phyloP scores from a whole-genome alignment of 2,113 vertebrate genomes.

The Ahaetulla prasina region DNA sequence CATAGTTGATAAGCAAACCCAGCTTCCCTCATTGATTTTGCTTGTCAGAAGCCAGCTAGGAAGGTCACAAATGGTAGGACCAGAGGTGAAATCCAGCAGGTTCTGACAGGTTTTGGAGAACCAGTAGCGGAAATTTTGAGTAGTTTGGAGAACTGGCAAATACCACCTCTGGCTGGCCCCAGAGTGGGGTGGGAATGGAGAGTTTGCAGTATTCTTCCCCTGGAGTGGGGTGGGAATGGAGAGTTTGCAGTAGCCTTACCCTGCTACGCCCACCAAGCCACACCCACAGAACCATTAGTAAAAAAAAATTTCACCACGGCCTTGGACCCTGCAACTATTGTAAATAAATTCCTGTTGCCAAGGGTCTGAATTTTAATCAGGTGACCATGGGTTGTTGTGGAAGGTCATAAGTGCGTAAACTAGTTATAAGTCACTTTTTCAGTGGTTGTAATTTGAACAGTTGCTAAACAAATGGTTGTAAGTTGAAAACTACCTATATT shows the following conservation, averaged over 20 bases:
- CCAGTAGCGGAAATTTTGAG: no score
- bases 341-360: not conserved
- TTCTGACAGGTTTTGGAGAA: no score
- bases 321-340: not conserved
- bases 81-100: no score
- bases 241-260: no score
- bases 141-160: no score
- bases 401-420: not conserved
- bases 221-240: no score
- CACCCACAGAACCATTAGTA: no score
- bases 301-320: no score
- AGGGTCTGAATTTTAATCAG: not conserved
- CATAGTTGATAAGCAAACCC: not conserved
- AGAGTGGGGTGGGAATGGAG: no score
- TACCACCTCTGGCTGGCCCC: no score
- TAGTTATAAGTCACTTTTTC: not conserved
- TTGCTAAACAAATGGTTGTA: not conserved
- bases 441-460: not conserved
- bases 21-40: not conserved
- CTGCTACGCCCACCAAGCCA: no score
- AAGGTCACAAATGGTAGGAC: not conserved
- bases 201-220: no score
- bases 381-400: not conserved
- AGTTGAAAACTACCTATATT: not conserved
- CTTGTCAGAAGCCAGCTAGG: not conserved